Base-by-base conservation (phyloP, 2,113 vertebrate species). In the Typhlomys cinereus region DNA sequence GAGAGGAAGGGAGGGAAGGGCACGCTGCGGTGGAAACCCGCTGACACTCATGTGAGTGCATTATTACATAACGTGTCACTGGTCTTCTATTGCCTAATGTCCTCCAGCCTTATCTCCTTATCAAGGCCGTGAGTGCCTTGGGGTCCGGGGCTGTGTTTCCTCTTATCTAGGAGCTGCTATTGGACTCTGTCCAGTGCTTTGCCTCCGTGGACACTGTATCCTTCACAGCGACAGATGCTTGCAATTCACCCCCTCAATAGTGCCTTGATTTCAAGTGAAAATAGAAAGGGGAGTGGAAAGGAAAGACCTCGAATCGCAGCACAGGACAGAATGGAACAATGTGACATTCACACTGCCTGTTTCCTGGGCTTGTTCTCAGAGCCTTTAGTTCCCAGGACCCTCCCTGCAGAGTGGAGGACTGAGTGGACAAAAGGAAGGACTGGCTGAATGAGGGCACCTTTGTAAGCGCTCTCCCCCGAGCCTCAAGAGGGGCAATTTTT, bases 11-110 rank as follows among this genome's bases (percentile, higher is more conserved):
- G 23, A 88, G 61, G 5, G 80, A 66, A 59, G 85, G 61, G 80
- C 88, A 94, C 88, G 92, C 64, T 34, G 23, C 52, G 46, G 18
- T 31, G 48, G 84, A 84, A 62, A 52, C 64, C 92, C 79, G 86
- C 78, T 62, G n/a, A 86, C 20, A 71, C 64, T 78, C 70, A 59
- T 18, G 52, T 79, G 59, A 85, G n/a, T 21, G 2, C 29, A 9
- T 52, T 85, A 44, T 92, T 92, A 88, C 69, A 12, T 85, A 95
- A 95, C 31, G 20, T 23, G 48, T 5, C 48, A 61, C 83, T 11
- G 17, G n/a, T 52, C 36, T 81, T 62, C 1, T 31, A 18, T 96
- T 96, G 86, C 96, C 81, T 92, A 82, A 84, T 70, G 91, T 95
- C 9, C 84, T 29, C 44, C 39, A 80, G 31, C 13, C 69, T 96